Percentiles rank a stretch among this genome's conserved stretches.
These are phyloP conservation scores for Diogma glabrata DNA, from an alignment of 2,888 invertebrate genomes.

Conservation along the genomic window DNA sequence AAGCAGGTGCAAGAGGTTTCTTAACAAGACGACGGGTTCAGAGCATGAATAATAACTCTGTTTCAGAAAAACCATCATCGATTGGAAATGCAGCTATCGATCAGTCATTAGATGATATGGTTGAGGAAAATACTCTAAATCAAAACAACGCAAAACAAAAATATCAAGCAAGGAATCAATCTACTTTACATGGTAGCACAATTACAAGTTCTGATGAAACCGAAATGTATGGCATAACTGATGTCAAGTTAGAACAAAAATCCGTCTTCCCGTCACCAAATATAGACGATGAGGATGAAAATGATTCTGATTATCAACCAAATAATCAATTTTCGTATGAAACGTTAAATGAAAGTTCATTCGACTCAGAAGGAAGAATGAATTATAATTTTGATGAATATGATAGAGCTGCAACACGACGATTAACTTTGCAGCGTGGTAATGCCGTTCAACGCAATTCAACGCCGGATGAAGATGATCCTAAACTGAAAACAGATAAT, in stretches of 20 bases:
- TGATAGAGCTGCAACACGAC: conserved; percentile 26
- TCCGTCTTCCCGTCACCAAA: background rate
- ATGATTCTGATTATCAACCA: conserved; percentile 1
- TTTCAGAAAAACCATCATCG: conserved; percentile 26
- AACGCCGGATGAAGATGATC: conserved; percentile 26
- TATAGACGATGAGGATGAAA: background rate
- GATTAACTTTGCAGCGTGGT: conserved; percentile 32
- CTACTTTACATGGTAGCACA: conserved; percentile 7
- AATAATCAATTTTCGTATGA: background rate
- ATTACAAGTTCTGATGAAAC: conserved; percentile 14
- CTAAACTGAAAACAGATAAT: too few species aligned
- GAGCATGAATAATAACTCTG: conserved; percentile 26
- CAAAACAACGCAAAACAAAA: background rate
- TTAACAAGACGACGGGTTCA: conserved; percentile 28
- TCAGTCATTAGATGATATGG: conserved; percentile 30
- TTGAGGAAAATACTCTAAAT: conserved; percentile 21
- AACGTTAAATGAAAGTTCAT: conserved; percentile 2
- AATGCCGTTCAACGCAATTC: conserved; percentile 33
- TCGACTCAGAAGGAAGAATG: too few species aligned
- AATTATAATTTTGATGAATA: conserved; percentile 16
- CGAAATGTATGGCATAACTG: conserved; percentile 15
- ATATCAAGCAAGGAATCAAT: conserved; percentile 3
- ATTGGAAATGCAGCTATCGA: conserved; percentile 33
- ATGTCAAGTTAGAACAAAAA: conserved; percentile 18
- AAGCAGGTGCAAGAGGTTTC: conserved; percentile 31